Conservation (phyloP, 2,797 vertebrate species). For the Gallinago nigripennis region DNA sequence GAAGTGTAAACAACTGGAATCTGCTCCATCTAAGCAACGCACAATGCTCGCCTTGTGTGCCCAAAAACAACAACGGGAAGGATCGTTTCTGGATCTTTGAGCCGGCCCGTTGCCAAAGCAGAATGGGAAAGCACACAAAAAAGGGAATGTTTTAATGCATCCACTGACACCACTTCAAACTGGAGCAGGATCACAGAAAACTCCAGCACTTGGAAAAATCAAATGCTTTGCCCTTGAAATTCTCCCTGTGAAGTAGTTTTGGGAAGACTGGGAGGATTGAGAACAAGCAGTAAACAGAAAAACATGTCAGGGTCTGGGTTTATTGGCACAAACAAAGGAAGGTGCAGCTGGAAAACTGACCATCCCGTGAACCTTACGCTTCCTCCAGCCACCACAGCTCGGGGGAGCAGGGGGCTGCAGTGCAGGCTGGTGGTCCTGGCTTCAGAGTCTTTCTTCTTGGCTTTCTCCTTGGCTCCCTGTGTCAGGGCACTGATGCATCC, state of each 20-base stretch:
- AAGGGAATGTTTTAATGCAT: slow-evolving; percentile 54
- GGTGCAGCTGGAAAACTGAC: neutral
- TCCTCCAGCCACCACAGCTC: neutral
- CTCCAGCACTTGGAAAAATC: slow-evolving; percentile 25
- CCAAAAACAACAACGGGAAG: slow-evolving; percentile 59
- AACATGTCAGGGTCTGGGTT: neutral
- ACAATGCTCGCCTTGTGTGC: slow-evolving; percentile 59
- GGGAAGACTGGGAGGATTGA: neutral
- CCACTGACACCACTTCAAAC: slow-evolving; percentile 37
- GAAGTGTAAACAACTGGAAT: slow-evolving; percentile 63
- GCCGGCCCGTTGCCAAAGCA: slow-evolving; percentile 18
- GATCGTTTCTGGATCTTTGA: slow-evolving; percentile 33
- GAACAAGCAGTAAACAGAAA: slow-evolving; percentile 5
- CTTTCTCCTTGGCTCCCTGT: neutral
- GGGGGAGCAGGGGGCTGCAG: neutral
- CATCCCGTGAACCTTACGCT: neutral
- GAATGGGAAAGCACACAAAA: slow-evolving; percentile 50
- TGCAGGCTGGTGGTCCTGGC: neutral
- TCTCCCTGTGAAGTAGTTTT: neutral
- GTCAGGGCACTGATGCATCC: neutral
- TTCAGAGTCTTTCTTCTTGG: neutral
- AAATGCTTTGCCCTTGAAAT: slow-evolving; percentile 21
- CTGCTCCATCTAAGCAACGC: slow-evolving; percentile 18
- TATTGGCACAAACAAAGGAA: neutral
- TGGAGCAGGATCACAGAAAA: slow-evolving; percentile 50